These are phyloP conservation scores for Rhinogobio ventralis DNA, from an alignment of 2,797 vertebrate genomes.

Conservation along the genomic window DNA sequence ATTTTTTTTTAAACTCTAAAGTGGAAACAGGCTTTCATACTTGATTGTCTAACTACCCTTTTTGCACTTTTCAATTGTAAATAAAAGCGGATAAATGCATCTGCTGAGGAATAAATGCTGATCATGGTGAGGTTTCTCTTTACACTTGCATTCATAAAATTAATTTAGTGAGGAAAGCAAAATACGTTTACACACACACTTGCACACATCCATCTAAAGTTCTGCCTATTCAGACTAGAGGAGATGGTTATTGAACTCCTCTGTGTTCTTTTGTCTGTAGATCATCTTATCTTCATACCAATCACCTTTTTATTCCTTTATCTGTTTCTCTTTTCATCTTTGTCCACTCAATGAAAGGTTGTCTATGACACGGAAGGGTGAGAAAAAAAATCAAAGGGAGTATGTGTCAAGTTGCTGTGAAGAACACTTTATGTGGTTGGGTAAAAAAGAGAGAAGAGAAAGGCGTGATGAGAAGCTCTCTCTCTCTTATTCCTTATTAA, in stretches of 20 bases:
- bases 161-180: background rate
- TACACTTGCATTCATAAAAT: constrained; percentile 1
- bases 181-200: background rate
- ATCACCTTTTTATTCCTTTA: constrained; percentile 39
- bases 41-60: background rate
- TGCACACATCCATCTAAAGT: background rate
- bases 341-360: constrained; percentile 21
- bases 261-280: constrained; percentile 16
- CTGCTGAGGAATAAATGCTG: background rate
- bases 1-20: background rate
- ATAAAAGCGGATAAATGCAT: background rate
- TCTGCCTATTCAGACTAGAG: background rate
- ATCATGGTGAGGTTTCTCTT: background rate
- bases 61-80: background rate
- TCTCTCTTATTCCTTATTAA: constrained; percentile 30
- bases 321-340: constrained; percentile 45
- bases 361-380: constrained; percentile 30
- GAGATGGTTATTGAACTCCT: constrained; percentile 9
- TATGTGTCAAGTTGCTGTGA: constrained; percentile 22
- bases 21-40: background rate
- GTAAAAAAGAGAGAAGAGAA: constrained; percentile 16
- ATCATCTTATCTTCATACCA: constrained; percentile 14
- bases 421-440: background rate
- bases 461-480: background rate
- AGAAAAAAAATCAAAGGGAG: constrained; percentile 37